These are phyloP conservation scores for Phaethornis superciliosus DNA, from an alignment of 2,113 vertebrate species.

Conservation along the genomic window DNA sequence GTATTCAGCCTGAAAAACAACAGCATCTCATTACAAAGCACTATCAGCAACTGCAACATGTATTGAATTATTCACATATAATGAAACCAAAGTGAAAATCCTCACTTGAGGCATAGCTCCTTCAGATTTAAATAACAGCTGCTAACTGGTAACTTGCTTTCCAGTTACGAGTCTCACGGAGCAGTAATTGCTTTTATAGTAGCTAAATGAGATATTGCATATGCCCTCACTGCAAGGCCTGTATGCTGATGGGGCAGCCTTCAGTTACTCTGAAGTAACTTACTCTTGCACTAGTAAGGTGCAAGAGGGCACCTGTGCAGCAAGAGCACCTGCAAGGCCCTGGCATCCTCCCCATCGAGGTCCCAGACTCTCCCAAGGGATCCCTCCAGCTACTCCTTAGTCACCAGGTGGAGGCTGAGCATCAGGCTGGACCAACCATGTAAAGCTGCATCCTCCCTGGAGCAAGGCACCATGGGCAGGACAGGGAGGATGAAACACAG, in stretches of 20 bases:
- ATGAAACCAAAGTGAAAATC: not conserved
- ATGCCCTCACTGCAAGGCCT: not conserved
- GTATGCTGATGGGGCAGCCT: not conserved
- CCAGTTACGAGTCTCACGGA: not conserved
- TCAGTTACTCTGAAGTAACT: too few relatives aligned
- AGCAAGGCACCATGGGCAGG: not conserved
- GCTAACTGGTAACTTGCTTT: not conserved
- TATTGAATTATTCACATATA: not conserved
- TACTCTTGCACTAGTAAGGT: not conserved
- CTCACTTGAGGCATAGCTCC: not conserved
- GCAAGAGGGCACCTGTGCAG: not conserved
- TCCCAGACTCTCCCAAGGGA: not conserved
- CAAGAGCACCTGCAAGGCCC: accelerated
- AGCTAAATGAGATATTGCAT: not conserved
- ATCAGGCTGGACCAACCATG: not conserved
- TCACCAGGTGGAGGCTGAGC: not conserved
- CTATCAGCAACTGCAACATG: not conserved
- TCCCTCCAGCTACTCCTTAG: too few relatives aligned
- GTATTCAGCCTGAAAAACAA: not conserved
- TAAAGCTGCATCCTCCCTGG: accelerated
- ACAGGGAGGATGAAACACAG: not conserved
- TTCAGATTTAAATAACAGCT: not conserved
- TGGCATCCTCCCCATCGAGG: accelerated
- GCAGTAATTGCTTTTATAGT: not conserved
- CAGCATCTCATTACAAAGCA: not conserved